These are phyloP conservation scores for Microplitis mediator DNA, from an alignment of 1,140 invertebrate species.

Conservation along the genomic window DNA sequence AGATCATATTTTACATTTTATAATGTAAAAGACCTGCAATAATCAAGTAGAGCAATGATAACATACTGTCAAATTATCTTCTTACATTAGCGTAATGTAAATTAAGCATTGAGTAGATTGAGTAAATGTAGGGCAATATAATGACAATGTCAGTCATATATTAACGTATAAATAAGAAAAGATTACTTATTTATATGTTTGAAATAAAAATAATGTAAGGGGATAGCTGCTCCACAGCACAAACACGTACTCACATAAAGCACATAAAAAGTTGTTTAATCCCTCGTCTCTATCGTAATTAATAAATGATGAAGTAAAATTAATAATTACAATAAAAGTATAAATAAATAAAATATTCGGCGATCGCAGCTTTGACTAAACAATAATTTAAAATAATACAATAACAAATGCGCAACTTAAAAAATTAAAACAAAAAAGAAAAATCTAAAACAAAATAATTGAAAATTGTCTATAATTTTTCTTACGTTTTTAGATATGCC, in stretches of 20 bases:
- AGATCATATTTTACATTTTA: neutral
- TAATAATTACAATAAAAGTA: neutral
- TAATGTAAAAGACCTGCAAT: too few species aligned
- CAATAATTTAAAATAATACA: constrained; percentile 38
- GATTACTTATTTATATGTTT: too few species aligned
- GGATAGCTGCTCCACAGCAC: constrained; percentile 60
- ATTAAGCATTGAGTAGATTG: constrained; percentile 12
- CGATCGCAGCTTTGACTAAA: constrained; percentile 60
- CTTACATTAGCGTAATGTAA: neutral
- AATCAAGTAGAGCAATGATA: too few species aligned
- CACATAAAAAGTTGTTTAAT: constrained; percentile 57
- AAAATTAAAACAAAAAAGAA: constrained; percentile 50
- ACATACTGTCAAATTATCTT: too few species aligned
- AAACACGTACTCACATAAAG: constrained; percentile 55
- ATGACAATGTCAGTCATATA: too few species aligned
- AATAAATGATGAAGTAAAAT: constrained; percentile 1
- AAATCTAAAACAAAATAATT: constrained; percentile 47
- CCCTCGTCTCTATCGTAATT: constrained; percentile 44
- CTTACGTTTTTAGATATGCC: constrained; percentile 52
- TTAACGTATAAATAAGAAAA: too few species aligned
- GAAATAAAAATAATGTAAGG: constrained; percentile 17
- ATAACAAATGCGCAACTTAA: constrained; percentile 9
- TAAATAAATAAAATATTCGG: constrained; percentile 50
- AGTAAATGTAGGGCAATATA: neutral
- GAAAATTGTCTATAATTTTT: constrained; percentile 42